Evolutionary conservation across 2,797 vertebrate genomes (phyloP), one percentile per base, ranked within the genome.

Genomic region (Valencia hispanica): DNA sequence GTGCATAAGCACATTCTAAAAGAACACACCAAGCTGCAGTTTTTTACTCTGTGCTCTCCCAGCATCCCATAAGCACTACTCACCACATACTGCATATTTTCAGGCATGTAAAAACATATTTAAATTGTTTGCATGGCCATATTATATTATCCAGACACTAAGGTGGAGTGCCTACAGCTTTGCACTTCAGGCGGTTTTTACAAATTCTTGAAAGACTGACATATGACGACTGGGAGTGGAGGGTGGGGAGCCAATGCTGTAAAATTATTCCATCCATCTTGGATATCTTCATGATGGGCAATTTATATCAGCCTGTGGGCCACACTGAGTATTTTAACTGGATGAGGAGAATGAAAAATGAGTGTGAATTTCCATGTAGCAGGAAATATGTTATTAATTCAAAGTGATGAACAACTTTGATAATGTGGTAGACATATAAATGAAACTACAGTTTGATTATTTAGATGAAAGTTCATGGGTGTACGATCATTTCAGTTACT

Each of bases 231-330:
- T 68, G 83, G 75, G 70, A 79, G 80, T 73, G 71, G 83, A 87
- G 66, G 69, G 75, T 4, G 69, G 77, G 68, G 76, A 73, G 69
- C 72, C 61, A 77, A 78, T 45, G 72, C 78, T 73, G 80, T 75
- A 70, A 84, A 91, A 86, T 81, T 39, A 88, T 86, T 85, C 78
- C 84, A 89, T 91, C 88, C 73, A 86, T 87, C 85, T 82, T 71
- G 71, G 63, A 83, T 88, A 80, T 86, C 79, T 79, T 82, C 77
- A 91, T 87, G 81, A 87, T 50, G 65, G 41, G 75, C 55, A 84
- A 88, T 88, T 90, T 86, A 80, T 78, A 79, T 79, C 48, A 85
- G 82, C 72, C 74, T 61, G 68, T 81, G 75, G 53, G 73, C 78
- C 74, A 59, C 50, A 69, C 32, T 77, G 79, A 2, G 25, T 74